These are phyloP conservation scores for Pseudomyrmex dendroicus DNA, from an alignment of 1,140 invertebrate species.

Conservation along the genomic window DNA sequence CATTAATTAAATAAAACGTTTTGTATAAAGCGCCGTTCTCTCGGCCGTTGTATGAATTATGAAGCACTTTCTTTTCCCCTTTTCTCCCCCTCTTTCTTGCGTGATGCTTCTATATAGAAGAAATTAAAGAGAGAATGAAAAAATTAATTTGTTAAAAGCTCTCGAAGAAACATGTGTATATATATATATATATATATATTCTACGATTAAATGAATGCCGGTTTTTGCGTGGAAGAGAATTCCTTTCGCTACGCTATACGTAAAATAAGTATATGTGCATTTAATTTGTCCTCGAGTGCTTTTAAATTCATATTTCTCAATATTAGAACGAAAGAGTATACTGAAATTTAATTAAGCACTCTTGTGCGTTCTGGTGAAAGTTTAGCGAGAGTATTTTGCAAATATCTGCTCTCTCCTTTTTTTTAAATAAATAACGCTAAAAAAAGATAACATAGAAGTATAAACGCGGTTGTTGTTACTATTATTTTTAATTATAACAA, in stretches of 20 bases:
- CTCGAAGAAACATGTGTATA: conserved; percentile 29
- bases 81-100: too few relatives aligned
- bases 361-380: not conserved
- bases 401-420: not conserved
- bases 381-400: not conserved
- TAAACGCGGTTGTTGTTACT: too few relatives aligned
- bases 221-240: conserved; percentile 2
- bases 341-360: not conserved
- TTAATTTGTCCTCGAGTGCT: conserved; percentile 21
- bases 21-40: too few relatives aligned
- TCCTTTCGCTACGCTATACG: conserved; percentile 5
- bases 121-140: too few relatives aligned
- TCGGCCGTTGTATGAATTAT: too few relatives aligned
- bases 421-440: not conserved
- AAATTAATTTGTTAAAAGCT: too few relatives aligned
- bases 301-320: not conserved
- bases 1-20: not conserved
- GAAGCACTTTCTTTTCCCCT: too few relatives aligned
- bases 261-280: conserved; percentile 11
- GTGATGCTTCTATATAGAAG: too few relatives aligned
- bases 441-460: not conserved
- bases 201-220: conserved; percentile 20
- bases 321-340: not conserved
- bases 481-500: too few relatives aligned
- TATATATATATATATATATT: too few relatives aligned